phyloP scores from a whole-genome alignment of 1,140 invertebrate genomes.

The Anastrepha obliqua region DNA sequence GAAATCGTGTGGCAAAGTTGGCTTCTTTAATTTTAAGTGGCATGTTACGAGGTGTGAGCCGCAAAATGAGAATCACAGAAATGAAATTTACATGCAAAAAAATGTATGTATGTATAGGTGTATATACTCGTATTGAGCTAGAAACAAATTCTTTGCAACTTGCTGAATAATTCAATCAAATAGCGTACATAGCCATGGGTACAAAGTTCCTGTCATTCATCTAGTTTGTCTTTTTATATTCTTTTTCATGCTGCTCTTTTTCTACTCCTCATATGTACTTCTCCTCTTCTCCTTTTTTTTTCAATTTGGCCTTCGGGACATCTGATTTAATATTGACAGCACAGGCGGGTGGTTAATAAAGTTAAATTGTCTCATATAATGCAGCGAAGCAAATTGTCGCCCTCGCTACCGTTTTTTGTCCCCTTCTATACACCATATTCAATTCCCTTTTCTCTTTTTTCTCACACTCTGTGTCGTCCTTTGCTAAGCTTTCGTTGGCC shows the following conservation, averaged over 20 bases:
- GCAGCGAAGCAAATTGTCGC: slow-evolving; percentile 38
- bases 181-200: slow-evolving; percentile 35
- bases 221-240: background rate
- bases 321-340: slow-evolving; percentile 48
- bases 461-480: background rate
- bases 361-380: slow-evolving; percentile 51
- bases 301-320: slow-evolving; percentile 25
- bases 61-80: background rate
- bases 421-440: background rate
- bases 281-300: background rate
- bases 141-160: slow-evolving; percentile 51
- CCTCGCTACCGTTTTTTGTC: background rate
- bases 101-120: background rate
- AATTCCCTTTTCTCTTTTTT: background rate
- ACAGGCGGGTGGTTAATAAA: slow-evolving; percentile 45
- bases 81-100: slow-evolving; percentile 17
- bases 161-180: slow-evolving; percentile 58
- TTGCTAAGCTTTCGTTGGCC: background rate
- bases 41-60: slow-evolving; percentile 38
- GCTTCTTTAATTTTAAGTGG: slow-evolving; percentile 52
- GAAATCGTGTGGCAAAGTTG: slow-evolving; percentile 48
- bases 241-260: background rate
- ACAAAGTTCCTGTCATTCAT: slow-evolving; percentile 32
- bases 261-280: background rate
- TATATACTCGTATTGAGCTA: background rate